Percentiles rank a stretch among this genome's conserved stretches.
Evolutionary conservation across 2,888 invertebrate species (phyloP).

Genomic region (Platynereis dumerilii): DNA sequence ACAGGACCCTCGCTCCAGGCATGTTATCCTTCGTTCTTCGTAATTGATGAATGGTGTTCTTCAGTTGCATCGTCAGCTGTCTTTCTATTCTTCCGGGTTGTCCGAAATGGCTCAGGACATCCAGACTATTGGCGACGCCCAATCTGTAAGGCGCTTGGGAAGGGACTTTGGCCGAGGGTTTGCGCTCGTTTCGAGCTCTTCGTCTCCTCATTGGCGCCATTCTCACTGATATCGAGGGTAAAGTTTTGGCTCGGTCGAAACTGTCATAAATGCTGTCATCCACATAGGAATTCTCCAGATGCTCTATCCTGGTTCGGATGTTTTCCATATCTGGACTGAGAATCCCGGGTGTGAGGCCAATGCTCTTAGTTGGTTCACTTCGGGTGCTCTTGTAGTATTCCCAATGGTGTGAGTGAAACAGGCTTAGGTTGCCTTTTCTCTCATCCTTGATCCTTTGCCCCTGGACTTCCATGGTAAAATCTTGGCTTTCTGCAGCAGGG

Average conservation of each 20-base stretch:
- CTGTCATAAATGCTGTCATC: conserved; percentile 31
- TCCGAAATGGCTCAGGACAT: conserved; percentile 26
- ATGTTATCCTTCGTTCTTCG: conserved; percentile 19
- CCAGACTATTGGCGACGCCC: conserved; percentile 29
- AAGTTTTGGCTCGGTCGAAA: conserved; percentile 28
- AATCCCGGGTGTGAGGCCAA: background rate
- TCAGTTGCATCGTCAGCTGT: conserved; percentile 25
- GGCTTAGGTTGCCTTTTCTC: background rate
- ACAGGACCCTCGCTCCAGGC: no score
- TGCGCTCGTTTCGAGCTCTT: background rate
- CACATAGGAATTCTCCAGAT: conserved; percentile 16
- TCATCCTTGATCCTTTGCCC: background rate
- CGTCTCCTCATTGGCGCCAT: conserved; percentile 6
- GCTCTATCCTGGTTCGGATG: background rate
- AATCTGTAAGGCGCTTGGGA: conserved; percentile 15
- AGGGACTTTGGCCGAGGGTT: background rate
- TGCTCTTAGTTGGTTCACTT: background rate
- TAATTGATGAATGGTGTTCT: conserved; percentile 20
- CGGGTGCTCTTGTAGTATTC: background rate
- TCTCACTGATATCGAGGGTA: conserved; percentile 28
- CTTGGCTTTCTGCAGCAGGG: background rate
- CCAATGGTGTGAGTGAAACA: background rate
- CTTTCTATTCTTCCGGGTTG: conserved; percentile 23
- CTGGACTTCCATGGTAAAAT: background rate
- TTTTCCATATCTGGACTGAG: background rate